Conservation (phyloP, 2,888 invertebrate genomes). For the Chloroclysta siterata region DNA sequence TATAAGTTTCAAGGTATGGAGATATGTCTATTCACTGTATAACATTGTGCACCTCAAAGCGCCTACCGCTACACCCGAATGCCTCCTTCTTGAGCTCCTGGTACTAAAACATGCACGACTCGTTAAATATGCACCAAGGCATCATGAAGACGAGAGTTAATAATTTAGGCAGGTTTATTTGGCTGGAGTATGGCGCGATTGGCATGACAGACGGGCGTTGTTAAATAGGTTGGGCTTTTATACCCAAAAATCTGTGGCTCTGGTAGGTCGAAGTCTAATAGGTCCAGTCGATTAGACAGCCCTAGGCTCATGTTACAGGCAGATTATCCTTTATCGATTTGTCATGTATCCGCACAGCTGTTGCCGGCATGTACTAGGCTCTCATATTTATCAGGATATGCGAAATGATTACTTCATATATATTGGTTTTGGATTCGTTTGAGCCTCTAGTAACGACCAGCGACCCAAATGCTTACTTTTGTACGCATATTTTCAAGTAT, state of each 20-base stretch:
- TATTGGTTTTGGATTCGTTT: too few species aligned
- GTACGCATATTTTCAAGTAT: too few species aligned
- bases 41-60: slow-evolving; percentile 3
- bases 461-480: too few species aligned
- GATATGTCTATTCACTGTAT: too few species aligned
- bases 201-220: slow-evolving; percentile 29
- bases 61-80: slow-evolving; percentile 4
- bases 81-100: slow-evolving; percentile 15
- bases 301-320: neutral
- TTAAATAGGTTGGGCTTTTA: slow-evolving; percentile 15
- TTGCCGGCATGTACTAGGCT: slow-evolving; percentile 12
- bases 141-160: slow-evolving; percentile 58
- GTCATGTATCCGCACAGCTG: slow-evolving; percentile 9
- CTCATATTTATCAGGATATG: slow-evolving; percentile 8
- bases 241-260: neutral
- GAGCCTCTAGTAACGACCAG: too few species aligned
- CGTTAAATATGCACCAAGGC: slow-evolving; percentile 61
- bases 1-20: too few species aligned
- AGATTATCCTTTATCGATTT: slow-evolving; percentile 1
- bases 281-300: neutral
- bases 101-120: slow-evolving; percentile 45
- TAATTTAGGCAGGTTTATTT: slow-evolving; percentile 53
- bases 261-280: neutral
- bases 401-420: slow-evolving; percentile 2
- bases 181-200: slow-evolving; percentile 41